Evolutionary conservation across 2,888 invertebrate species (phyloP), one percentile per base, ranked within the genome.

Genomic region (Dromius quadrimaculatus): DNA sequence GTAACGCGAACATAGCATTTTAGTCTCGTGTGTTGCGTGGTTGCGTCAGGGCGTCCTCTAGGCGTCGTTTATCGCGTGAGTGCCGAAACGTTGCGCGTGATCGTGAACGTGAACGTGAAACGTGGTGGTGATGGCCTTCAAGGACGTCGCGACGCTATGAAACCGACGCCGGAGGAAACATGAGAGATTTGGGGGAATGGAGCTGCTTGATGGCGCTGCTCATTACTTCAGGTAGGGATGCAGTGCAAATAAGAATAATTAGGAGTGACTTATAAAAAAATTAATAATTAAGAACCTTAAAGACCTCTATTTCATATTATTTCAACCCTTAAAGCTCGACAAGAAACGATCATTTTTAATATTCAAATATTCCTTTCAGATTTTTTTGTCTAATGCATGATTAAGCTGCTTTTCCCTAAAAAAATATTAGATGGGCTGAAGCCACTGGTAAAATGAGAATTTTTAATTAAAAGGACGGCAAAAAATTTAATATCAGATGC

Each of bases 401-500:
- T 28, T 8, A 28, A 28, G 28, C 8, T 28, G 8, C 28, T 28
- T 28, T 28, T 5, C 28, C 8, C 36, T 36, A 11, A 1, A 36
- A 1, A 2, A 11, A 41, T 41, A 41, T 41, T 41, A 8, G 15
- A 45, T 38, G 5, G 5, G 8, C 28, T 28, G n/a, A 36, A 3
- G 50, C 4, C 28, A 6, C 17, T 28, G 50, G 50, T 28, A 54
- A 54, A 54, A 54, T 54, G 50, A 28, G 50, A 54, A 54, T 54
- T 54, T 54, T 54, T 54, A 54, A 54, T 54, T 54, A 54, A 54
- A 54, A 23, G 50, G 50, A 17, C 28, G 28, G 28, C 50, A 28
- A 54, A 28, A 28, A 54, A 28, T 54, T 54, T 54, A 54, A 54
- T 54, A 28, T 54, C 28, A 28, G 50, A 54, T 54, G 50, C 50